phyloP scores from a whole-genome alignment of 2,888 invertebrate species.

The Apantesis nais region DNA sequence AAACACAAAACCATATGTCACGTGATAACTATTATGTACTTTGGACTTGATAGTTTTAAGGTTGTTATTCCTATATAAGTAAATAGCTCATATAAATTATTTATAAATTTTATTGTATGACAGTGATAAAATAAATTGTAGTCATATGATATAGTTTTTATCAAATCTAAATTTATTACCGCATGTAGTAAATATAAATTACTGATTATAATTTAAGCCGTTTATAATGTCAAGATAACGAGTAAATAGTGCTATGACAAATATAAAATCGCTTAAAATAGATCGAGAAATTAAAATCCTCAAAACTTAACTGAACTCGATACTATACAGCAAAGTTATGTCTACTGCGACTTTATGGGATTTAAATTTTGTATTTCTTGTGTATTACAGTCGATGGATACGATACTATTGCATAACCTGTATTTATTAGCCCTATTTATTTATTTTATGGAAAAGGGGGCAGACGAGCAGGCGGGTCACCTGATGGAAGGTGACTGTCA shows the following conservation, averaged over 20 bases:
- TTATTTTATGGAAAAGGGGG: too few species aligned
- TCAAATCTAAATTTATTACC: constrained; percentile 3
- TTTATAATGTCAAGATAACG: background rate
- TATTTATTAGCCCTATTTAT: background rate
- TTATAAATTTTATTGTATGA: constrained; percentile 11
- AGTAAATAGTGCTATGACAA: background rate
- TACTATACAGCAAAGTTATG: background rate
- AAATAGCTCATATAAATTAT: constrained; percentile 22
- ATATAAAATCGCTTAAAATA: background rate
- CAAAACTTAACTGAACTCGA: background rate
- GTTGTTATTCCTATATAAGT: constrained; percentile 12
- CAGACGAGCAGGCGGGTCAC: too few species aligned
- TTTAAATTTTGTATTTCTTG: background rate
- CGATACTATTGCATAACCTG: too few species aligned
- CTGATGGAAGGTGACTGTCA: too few species aligned
- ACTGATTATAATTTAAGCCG: background rate
- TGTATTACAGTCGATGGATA: background rate
- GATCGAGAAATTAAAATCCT: background rate
- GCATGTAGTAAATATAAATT: background rate
- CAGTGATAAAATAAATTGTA: constrained; percentile 6
- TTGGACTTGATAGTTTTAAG: constrained; percentile 25
- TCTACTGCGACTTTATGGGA: background rate
- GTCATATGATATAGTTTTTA: background rate
- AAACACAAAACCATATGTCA: constrained; percentile 12
- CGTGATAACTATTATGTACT: constrained; percentile 37